These are phyloP conservation scores for Octodon degus DNA, from an alignment of 2,113 vertebrate genomes.

Conservation along the genomic window DNA sequence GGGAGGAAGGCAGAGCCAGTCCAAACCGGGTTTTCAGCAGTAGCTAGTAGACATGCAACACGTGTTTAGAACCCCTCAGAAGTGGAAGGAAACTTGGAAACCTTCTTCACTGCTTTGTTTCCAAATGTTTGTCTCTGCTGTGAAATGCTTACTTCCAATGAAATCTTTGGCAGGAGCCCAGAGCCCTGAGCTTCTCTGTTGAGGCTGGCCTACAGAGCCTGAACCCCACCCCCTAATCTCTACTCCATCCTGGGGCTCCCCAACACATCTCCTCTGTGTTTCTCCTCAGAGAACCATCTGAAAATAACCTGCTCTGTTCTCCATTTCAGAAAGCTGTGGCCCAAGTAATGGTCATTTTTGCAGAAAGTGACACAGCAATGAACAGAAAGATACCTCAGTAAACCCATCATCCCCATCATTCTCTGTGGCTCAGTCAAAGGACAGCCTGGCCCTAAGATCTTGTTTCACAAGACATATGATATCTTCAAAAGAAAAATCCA, in stretches of 20 bases:
- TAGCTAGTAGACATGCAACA: background rate
- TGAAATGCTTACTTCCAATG: slow-evolving; percentile 39
- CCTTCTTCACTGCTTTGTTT: background rate
- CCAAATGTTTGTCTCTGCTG: background rate
- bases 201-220: background rate
- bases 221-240: background rate
- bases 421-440: background rate
- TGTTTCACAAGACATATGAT: background rate
- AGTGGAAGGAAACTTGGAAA: background rate
- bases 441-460: background rate
- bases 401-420: background rate
- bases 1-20: background rate
- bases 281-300: background rate
- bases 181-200: background rate
- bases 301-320: background rate
- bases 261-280: rapidly evolving
- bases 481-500: background rate
- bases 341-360: background rate
- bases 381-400: background rate
- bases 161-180: background rate
- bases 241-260: rapidly evolving
- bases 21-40: background rate
- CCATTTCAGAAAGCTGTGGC: background rate
- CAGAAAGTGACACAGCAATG: background rate
- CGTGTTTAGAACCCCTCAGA: background rate